Base-by-base conservation (phyloP, 2,797 vertebrate species). In the Tarsius wallacei region DNA sequence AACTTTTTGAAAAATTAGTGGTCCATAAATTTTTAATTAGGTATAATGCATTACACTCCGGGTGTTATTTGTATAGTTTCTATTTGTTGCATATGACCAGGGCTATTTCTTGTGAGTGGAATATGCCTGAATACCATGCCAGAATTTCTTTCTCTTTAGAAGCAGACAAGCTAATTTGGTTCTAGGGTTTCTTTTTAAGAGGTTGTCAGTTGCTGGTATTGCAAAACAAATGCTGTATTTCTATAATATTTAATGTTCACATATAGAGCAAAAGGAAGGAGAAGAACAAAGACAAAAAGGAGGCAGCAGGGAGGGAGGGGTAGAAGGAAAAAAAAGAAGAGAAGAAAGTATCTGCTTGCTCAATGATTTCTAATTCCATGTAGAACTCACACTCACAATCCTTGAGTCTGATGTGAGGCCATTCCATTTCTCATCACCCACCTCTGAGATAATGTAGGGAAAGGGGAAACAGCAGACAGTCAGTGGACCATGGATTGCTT, bases 11-110 rank as follows among this genome's bases (percentile, higher is more conserved):
- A 96, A 42, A 95, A 95, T 90, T 80, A 78, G 33, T 33, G 9
- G 36, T 49, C 19, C 76, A 96, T 94, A 90, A 63, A 86, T 91
- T 82, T 94, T 96, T 84, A 95, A 95, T 93, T 91, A 87, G 51
- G 21, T 57, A 77, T 42, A 93, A 94, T 66, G 21, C 63, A 70
- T 87, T 84, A 55, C 7, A 90, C 49, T 74, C 51, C 78, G 49
- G n/a, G 81, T 86, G 33, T 88, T 86, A 83, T 90, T 95, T 74
- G 86, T 64, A 53, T 42, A 81, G 49, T 33, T 86, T 97, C 61
- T 91, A 13, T 87, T 92, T 94, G n/a, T 49, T 94, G 26, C 16
- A 64, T 84, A 47, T 59, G 24, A 77, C 51, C 15, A 47, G 6
- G 24, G 49, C 57, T 81, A 36, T 73, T 96, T 97, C n/a, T 93